Conservation (phyloP, 2,113 vertebrate species). For the Corythornis madagascariensis region DNA sequence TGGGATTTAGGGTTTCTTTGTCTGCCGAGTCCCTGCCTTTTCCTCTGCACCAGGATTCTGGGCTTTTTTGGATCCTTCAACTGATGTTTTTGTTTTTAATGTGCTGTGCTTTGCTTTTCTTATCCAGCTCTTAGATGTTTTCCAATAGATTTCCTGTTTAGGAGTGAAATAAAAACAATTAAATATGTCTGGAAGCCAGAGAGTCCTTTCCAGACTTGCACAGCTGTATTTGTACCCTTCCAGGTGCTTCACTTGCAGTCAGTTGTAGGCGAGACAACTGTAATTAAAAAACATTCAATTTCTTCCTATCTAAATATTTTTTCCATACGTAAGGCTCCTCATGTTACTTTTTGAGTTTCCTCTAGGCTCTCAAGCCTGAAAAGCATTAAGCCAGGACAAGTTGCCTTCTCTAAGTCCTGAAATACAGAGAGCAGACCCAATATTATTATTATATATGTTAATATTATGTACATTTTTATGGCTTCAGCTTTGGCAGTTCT, state of each 20-base stretch:
- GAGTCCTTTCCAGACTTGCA: neutral
- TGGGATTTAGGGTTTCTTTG: slow-evolving; percentile 16
- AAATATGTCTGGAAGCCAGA: neutral
- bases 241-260: neutral
- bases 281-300: neutral
- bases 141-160: neutral
- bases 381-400: neutral
- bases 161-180: neutral
- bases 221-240: slow-evolving; percentile 23
- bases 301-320: neutral
- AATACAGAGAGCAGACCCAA: neutral
- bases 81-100: neutral
- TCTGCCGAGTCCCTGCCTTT: neutral
- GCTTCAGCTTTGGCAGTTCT: neutral
- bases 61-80: neutral
- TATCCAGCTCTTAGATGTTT: neutral
- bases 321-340: neutral
- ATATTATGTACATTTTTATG: neutral
- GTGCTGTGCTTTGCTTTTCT: neutral
- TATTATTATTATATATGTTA: too few species aligned
- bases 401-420: neutral
- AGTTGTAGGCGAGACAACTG: neutral
- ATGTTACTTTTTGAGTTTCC: neutral
- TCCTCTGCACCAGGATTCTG: neutral
- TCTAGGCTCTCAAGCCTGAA: neutral